Percentiles rank a stretch among this genome's conserved stretches.
phyloP scores from a whole-genome alignment of 1,140 invertebrate genomes.

The Hermetia illucens region DNA sequence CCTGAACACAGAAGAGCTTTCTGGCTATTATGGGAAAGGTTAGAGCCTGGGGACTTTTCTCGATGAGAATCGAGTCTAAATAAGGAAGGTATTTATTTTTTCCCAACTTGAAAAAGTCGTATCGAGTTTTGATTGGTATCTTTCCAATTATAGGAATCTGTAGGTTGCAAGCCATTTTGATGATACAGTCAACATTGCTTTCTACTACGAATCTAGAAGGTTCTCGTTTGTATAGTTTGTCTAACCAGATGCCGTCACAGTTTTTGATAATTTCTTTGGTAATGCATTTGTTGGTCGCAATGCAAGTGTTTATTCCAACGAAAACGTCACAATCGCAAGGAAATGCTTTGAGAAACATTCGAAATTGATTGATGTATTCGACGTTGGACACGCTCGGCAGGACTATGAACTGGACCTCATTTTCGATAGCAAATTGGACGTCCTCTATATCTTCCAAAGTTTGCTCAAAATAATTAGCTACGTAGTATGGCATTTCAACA shows the following conservation, averaged over 20 bases:
- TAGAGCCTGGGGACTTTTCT: slow-evolving; percentile 26
- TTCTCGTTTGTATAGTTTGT: too few species aligned
- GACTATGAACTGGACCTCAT: neutral
- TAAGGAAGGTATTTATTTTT: slow-evolving; percentile 23
- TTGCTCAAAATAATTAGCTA: neutral
- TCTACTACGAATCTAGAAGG: too few species aligned
- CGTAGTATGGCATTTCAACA: neutral
- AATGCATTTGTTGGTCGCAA: too few species aligned
- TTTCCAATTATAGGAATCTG: slow-evolving; percentile 20
- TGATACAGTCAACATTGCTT: neutral
- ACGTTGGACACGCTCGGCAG: neutral
- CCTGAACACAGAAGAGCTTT: too few species aligned
- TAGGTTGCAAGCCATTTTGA: slow-evolving; percentile 3
- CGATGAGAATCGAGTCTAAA: slow-evolving; percentile 23
- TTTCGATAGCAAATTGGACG: neutral
- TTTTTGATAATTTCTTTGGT: too few species aligned
- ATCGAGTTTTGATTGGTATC: slow-evolving; percentile 21
- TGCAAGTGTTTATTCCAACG: too few species aligned
- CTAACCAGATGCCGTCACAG: too few species aligned
- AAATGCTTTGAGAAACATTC: too few species aligned
- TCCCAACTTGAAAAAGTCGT: slow-evolving; percentile 18
- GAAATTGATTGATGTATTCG: too few species aligned
- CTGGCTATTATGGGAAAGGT: slow-evolving; percentile 27
- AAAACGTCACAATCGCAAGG: too few species aligned
- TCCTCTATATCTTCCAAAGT: neutral